Evolutionary conservation across 1,140 invertebrate genomes (phyloP), one percentile per base, ranked within the genome.

Genomic region (Hormaphis cornu): DNA sequence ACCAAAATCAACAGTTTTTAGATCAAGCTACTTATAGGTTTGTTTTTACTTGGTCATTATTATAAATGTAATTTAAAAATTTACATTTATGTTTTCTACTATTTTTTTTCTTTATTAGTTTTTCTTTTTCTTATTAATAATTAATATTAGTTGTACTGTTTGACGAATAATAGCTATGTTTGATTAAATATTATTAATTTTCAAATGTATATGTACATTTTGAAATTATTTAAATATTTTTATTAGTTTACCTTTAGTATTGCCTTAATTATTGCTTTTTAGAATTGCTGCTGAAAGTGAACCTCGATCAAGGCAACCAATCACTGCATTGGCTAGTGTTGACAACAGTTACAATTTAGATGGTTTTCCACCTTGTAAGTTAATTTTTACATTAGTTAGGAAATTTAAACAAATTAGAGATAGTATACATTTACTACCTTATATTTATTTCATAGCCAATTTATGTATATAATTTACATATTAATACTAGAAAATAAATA

Each of bases 261-360:
- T 56, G 20, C 12, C 18, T 56, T 56, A 37, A 56, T 37, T 40
- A 12, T 58, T 40, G 14, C 20, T 48, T 33, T 66, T 66, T 66
- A 66, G 61, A 48, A 66, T 66, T 48, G 44, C 61, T 50, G 28
- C 61, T 35, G 61, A 66, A 66, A 66, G 61, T 66, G 61, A 66
- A 35, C 61, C 61, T 33, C 61, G 61, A 33, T 66, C 61, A 50
- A 66, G 61, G 28, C 61, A 66, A 66, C 61, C 61, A 22, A 66
- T 66, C 10, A 66, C 61, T 48, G 61, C 42, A 48, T 66, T 66
- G 18, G 50, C 61, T 66, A 48, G 18, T 33, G 28, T 66, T 46
- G 61, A 66, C 48, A 42, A 66, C 61, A 44, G 30, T 28, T 26
- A 24, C 20, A 61, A 61, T 44, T 35, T 66, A 48, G 50, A 20